A percentile compares a stretch with the other conserved stretches of the same genome.
Conservation (phyloP, 2,888 invertebrate genomes). For the Pandemis heparana region DNA sequence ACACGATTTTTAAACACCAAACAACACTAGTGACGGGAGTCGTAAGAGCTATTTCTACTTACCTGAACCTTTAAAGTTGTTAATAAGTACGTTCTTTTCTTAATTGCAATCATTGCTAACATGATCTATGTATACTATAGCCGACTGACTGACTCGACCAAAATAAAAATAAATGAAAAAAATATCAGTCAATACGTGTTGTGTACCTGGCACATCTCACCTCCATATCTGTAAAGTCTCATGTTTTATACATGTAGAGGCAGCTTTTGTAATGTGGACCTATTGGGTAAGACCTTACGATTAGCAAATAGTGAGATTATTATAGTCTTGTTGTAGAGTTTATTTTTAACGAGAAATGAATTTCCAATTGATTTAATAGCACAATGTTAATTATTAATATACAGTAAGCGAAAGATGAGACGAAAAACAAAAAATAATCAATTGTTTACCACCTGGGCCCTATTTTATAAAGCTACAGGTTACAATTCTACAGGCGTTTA, state of each 20-base stretch:
- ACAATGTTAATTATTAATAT: not conserved
- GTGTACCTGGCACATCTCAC: constrained; percentile 14
- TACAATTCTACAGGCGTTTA: too few species aligned
- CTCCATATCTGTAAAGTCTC: constrained; percentile 30
- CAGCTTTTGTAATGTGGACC: constrained; percentile 36
- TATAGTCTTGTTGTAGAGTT: constrained; percentile 21
- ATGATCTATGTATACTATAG: not conserved
- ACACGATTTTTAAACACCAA: too few species aligned
- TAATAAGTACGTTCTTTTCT: too few species aligned
- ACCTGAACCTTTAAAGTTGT: too few species aligned
- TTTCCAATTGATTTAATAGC: not conserved
- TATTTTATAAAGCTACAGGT: too few species aligned
- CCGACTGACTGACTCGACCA: constrained; percentile 9
- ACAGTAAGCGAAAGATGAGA: not conserved
- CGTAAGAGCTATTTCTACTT: not conserved
- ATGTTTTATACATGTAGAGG: constrained; percentile 10
- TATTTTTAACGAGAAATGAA: not conserved
- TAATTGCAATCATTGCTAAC: too few species aligned
- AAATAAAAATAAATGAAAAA: constrained; percentile 28
- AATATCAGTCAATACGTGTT: constrained; percentile 14
- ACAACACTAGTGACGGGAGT: too few species aligned
- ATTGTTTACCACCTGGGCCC: too few species aligned
- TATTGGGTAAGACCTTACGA: constrained; percentile 22
- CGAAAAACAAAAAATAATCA: not conserved
- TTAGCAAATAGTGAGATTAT: constrained; percentile 44